Base-by-base conservation (phyloP, 2,888 invertebrate species). In the Zaprionus lineosus region DNA sequence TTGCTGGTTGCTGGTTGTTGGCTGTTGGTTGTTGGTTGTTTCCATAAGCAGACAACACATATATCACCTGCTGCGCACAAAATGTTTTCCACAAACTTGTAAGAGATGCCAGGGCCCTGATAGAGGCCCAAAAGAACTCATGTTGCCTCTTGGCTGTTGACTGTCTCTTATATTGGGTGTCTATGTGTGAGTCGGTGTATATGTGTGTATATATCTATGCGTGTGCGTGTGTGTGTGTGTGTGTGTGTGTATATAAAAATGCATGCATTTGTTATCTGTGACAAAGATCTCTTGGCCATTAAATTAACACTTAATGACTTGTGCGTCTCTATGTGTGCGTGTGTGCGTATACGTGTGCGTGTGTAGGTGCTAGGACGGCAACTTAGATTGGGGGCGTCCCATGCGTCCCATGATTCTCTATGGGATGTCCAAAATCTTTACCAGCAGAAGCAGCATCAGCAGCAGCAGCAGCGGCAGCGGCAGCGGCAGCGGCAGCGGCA, bases 291-390 rank as follows among this genome's bases (percentile, higher is more conserved):
- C 70, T 74, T 76, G 84, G 78, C 74, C 86, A 86, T 84, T 86
- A 86, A 86, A 86, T 82, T 86, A 86, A 84, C 84, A 86, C 84
- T 82, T 82, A 82, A 82, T 82, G 81, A 82, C 78, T 82, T 82
- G 78, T 82, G 78, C 76, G 74, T 72, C 56, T 66, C 68, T 78
- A 26, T 51, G 9, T 40, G 31, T 50, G 26, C 12, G 28, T 19
- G 43, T 21, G 19, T 33, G 43, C 5, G 57, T 46, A 58, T 47
- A 39, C 36, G 36, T 31, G 48, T 46, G 18, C 40, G 19, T 31
- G 39, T 53, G 72, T 75, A 76, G 84, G 67, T 77, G 84, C 73
- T 67, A 62, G 48, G 41, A 15, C 48, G 50, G 57, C 62, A 66
- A 43, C 40, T 41, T 41, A 60, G 48, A 28, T 6, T 31, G 3